Evolutionary conservation across 2,797 vertebrate genomes (phyloP).

Genomic region (Trachurus trachurus): DNA sequence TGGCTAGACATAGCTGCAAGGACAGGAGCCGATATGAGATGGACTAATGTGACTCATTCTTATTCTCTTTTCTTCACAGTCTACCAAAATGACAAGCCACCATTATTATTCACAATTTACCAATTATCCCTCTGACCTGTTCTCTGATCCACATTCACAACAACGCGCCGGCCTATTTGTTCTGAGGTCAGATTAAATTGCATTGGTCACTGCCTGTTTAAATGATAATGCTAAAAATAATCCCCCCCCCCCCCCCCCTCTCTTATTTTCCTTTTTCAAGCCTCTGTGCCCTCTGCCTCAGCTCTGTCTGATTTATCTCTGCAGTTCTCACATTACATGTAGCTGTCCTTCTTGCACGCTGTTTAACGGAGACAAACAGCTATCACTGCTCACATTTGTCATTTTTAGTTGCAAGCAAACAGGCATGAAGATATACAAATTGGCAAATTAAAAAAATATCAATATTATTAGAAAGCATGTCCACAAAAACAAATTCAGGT

Average conservation of each 20-base stretch:
- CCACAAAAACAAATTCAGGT: conserved; percentile 12
- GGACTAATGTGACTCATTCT: conserved; percentile 23
- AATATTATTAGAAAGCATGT: background rate
- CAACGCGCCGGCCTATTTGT: conserved; percentile 56
- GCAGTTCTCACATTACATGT: conserved; percentile 8
- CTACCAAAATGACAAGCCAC: conserved; percentile 33
- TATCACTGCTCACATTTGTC: conserved; percentile 1
- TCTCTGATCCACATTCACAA: conserved; percentile 51
- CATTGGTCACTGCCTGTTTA: conserved; percentile 54
- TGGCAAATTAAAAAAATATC: conserved; percentile 11
- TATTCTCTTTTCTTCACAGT: conserved; percentile 31
- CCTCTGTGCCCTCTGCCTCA: conserved; percentile 1
- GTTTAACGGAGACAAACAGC: conserved; percentile 2
- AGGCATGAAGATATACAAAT: conserved; percentile 5
- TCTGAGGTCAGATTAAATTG: conserved; percentile 65
- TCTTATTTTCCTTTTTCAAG: conserved; percentile 21
- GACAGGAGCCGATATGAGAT: background rate
- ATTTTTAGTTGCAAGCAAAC: conserved; percentile 16
- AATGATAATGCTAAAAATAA: conserved; percentile 67
- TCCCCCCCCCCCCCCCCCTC: background rate
- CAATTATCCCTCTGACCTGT: conserved; percentile 62
- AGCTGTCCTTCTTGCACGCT: conserved; percentile 1
- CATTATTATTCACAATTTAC: conserved; percentile 70
- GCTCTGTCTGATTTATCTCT: conserved; percentile 31
- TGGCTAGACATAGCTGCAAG: background rate